These are phyloP conservation scores for Cyanoliseus patagonus DNA, from an alignment of 2,113 vertebrate species.

Conservation along the genomic window DNA sequence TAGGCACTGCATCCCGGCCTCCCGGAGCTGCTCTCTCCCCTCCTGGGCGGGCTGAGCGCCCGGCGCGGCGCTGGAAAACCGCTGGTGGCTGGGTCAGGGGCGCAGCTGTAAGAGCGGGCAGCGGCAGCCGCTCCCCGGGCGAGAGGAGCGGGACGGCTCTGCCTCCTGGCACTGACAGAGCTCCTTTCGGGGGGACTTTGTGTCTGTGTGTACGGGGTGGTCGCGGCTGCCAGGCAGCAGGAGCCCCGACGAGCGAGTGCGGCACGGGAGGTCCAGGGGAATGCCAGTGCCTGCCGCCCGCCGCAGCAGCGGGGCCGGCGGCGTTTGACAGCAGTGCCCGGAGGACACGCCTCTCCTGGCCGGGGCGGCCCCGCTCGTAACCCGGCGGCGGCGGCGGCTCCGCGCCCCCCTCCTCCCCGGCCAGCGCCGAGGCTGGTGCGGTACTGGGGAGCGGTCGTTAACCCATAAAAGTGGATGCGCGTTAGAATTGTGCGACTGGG, in stretches of 20 bases:
- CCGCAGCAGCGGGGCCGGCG: neutral
- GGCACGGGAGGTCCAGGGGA: neutral
- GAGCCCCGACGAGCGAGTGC: neutral
- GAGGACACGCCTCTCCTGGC: constrained; percentile 11
- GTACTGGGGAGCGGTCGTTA: neutral
- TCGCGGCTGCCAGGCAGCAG: neutral
- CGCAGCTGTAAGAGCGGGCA: neutral
- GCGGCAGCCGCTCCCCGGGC: neutral
- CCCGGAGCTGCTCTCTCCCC: neutral
- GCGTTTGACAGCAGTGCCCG: constrained; percentile 36
- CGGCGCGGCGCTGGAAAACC: neutral
- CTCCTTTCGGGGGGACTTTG: neutral
- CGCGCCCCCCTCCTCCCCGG: neutral
- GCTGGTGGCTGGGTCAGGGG: neutral
- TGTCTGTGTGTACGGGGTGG: neutral
- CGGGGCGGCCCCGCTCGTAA: neutral
- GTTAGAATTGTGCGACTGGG: fast-evolving
- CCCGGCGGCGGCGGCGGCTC: neutral
- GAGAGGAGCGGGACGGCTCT: neutral
- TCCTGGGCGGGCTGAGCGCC: neutral
- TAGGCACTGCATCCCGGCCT: neutral
- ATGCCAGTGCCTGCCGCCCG: neutral
- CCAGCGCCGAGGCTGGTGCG: neutral
- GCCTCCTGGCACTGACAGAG: neutral
- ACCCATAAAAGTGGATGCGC: neutral